These are phyloP conservation scores for Hydropsyche betteni DNA, from an alignment of 2,888 invertebrate genomes.

Conservation along the genomic window DNA sequence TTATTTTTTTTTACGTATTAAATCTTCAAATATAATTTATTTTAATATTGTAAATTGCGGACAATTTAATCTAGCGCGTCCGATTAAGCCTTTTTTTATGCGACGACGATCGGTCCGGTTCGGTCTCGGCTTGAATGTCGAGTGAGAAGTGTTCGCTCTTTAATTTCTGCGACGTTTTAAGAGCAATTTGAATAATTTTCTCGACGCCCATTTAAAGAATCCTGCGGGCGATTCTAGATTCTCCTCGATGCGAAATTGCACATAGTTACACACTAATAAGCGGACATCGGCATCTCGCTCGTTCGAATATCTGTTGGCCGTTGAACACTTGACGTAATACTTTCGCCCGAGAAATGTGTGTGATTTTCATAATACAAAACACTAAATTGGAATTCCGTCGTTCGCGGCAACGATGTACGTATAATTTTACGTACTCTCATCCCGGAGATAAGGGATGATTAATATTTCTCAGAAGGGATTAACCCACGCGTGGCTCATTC, in stretches of 20 bases:
- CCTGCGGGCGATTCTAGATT: conserved; percentile 13
- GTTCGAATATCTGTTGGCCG: background rate
- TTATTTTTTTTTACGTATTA: no score
- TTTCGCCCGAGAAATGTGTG: conserved; percentile 5
- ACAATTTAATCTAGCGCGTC: no score
- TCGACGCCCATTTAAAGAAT: conserved; percentile 7
- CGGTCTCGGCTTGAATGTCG: background rate
- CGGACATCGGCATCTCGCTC: background rate
- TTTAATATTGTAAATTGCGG: no score
- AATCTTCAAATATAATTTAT: no score
- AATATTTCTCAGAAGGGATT: no score
- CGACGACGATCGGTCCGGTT: background rate
- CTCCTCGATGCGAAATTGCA: conserved; percentile 3
- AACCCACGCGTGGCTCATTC: no score
- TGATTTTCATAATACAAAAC: background rate
- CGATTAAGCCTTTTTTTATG: no score
- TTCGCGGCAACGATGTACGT: no score
- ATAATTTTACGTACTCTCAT: no score
- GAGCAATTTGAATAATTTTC: conserved; percentile 11
- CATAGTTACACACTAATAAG: conserved; percentile 8
- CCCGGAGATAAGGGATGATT: no score
- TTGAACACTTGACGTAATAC: conserved; percentile 9
- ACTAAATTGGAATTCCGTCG: background rate
- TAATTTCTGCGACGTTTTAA: conserved; percentile 8
- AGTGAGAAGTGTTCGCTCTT: background rate